These are phyloP conservation scores for Mallotus villosus DNA, from an alignment of 2,797 vertebrate species.

Conservation along the genomic window DNA sequence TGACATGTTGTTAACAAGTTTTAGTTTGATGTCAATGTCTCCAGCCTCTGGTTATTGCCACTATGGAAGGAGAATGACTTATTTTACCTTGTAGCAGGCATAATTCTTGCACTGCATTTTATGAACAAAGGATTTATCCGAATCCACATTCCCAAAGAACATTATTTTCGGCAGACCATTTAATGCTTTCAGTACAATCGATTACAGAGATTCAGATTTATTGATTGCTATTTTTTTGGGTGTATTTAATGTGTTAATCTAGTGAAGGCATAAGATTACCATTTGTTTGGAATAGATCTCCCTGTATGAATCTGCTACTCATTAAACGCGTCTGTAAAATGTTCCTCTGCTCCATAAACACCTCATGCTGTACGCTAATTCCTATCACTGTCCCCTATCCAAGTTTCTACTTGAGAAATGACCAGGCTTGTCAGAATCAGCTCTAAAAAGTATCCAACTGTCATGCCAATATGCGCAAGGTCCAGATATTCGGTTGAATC, in stretches of 20 bases:
- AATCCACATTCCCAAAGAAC: not conserved
- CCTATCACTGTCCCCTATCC: too few relatives aligned
- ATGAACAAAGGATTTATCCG: not conserved
- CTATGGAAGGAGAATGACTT: not conserved
- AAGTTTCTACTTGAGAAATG: too few relatives aligned
- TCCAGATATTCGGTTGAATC: too few relatives aligned
- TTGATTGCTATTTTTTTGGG: not conserved
- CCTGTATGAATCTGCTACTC: too few relatives aligned
- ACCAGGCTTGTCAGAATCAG: too few relatives aligned
- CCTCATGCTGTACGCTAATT: too few relatives aligned
- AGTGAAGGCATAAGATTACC: not conserved
- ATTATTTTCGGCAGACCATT: not conserved
- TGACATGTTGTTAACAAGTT: too few relatives aligned
- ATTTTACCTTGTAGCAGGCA: not conserved
- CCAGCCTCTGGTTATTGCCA: not conserved
- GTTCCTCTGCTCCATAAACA: too few relatives aligned
- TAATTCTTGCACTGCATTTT: slow-evolving; percentile 1
- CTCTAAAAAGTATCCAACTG: too few relatives aligned
- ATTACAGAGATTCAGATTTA: not conserved
- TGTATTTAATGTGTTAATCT: not conserved
- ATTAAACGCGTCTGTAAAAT: too few relatives aligned
- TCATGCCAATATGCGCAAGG: too few relatives aligned
- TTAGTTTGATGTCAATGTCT: too few relatives aligned
- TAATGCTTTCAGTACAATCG: not conserved
- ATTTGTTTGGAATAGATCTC: not conserved